Percentiles rank a stretch among this genome's conserved stretches.
Evolutionary conservation across 1,140 invertebrate species (phyloP).

Genomic region (Pseudachorutes palmiensis): DNA sequence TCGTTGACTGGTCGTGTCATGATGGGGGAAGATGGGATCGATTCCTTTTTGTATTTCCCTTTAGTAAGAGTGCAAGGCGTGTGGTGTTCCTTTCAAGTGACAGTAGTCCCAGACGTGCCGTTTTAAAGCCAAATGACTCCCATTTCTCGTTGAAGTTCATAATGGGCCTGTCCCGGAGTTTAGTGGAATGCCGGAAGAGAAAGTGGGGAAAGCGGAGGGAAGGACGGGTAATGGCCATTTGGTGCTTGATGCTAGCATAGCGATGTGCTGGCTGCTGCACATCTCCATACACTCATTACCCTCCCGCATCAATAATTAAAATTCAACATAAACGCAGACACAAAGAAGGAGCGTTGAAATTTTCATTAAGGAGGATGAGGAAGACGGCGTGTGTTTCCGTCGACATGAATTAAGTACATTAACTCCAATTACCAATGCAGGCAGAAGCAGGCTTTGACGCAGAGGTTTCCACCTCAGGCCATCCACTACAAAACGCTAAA

Average conservation of each 20-base stretch:
- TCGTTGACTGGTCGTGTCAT: too few relatives aligned
- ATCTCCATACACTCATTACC: constrained; percentile 19
- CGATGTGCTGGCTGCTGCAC: constrained; percentile 10
- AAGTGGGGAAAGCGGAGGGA: constrained; percentile 3
- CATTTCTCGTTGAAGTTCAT: constrained; percentile 4
- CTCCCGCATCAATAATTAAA: constrained; percentile 23
- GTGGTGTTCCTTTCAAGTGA: too few relatives aligned
- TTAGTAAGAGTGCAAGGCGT: too few relatives aligned
- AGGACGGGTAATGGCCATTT: neutral
- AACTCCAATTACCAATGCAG: neutral
- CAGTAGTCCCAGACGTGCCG: constrained; percentile 22
- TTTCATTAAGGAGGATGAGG: constrained; percentile 21
- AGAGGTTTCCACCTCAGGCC: constrained; percentile 17
- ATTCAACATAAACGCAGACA: constrained; percentile 21
- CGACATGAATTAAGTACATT: constrained; percentile 21
- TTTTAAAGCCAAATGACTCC: constrained; percentile 30
- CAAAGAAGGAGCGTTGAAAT: constrained; percentile 9
- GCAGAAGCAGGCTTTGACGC: neutral
- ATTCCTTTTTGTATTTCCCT: too few relatives aligned
- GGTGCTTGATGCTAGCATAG: neutral
- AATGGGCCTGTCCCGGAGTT: neutral
- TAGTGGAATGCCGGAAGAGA: neutral
- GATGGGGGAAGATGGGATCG: neutral
- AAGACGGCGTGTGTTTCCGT: neutral
- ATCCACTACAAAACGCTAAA: constrained; percentile 25